phyloP scores from a whole-genome alignment of 2,797 vertebrate genomes.

The Cryptoprocta ferox region DNA sequence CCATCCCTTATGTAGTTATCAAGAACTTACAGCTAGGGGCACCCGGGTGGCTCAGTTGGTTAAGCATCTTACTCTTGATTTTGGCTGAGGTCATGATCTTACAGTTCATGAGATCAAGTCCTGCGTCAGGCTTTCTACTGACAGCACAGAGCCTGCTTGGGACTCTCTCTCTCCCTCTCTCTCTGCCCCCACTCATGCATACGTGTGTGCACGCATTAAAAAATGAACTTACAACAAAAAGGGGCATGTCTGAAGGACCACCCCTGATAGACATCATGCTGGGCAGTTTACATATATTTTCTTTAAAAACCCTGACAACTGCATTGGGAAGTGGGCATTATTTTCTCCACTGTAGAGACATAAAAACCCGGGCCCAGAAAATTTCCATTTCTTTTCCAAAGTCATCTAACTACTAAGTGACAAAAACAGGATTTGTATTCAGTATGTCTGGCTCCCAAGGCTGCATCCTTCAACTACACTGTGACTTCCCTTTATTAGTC shows the following conservation, averaged over 20 bases:
- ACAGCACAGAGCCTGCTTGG: too few relatives aligned
- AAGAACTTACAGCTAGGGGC: neutral
- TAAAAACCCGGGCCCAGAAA: neutral
- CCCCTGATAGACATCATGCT: neutral
- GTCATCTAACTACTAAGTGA: neutral
- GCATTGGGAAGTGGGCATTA: neutral
- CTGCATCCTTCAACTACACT: neutral
- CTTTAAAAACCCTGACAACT: neutral
- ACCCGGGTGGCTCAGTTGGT: too few relatives aligned
- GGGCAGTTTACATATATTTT: neutral
- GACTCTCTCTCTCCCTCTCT: too few relatives aligned
- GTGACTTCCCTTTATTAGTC: neutral
- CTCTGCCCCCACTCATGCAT: too few relatives aligned
- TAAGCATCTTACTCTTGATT: too few relatives aligned
- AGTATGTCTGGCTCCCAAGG: neutral
- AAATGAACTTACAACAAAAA: neutral
- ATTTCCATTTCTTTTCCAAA: neutral
- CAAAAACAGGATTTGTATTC: neutral
- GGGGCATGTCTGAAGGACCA: neutral
- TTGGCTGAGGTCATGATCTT: too few relatives aligned
- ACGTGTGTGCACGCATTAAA: too few relatives aligned
- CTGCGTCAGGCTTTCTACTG: too few relatives aligned
- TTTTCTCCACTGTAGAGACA: neutral
- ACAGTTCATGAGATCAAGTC: too few relatives aligned
- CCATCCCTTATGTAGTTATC: neutral